Base-by-base conservation (phyloP, 2,113 vertebrate species). In the Prochilodus magdalenae region DNA sequence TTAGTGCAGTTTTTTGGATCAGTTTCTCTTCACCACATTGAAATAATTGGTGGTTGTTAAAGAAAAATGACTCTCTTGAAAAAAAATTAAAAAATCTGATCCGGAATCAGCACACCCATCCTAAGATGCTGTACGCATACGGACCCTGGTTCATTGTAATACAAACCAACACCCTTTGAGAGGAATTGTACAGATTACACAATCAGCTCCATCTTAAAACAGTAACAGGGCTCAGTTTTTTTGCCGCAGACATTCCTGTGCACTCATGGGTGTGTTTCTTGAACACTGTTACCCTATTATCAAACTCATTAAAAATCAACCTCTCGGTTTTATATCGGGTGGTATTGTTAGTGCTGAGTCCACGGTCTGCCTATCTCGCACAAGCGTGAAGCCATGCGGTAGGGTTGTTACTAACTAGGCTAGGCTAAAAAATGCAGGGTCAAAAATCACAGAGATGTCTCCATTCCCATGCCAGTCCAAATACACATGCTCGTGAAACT, bases 141-240 rank as follows among this genome's bases (percentile, higher is more conserved):
- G 27, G 36, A 15, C 40, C 27, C 44, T 53, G 0, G 47, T 67
- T 53, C 22, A 33, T 24, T 6, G 65, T 69, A 69, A 69, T 15
- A 40, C 65, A 36, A 69, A 7, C 65, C 65, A 40, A 69, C 30
- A 60, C n/a, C 57, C 5, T 5, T 22, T 60, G n/a, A 60, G n/a
- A 26, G n/a, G 24, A 60, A 60, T 1, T 3, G 11, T n/a, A n/a
- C 27, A 11, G 57, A 27, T 75, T 62, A 26, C 55, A 62, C 55
- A 62, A 65, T 51, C 75, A 51, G 6, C 30, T 13, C n/a, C 24
- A 75, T 40, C 36, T 76, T 47, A 74, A 74, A 75, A 44, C 73
- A 62, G 33, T 59, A 40, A 27, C 55, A 62, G 15, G 51, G 49
- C 1, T 33, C 27, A 0, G 51, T 11, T 14, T 66, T 66, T 36